Conservation (phyloP, 2,888 invertebrate genomes). For the Lepas anatifera region DNA sequence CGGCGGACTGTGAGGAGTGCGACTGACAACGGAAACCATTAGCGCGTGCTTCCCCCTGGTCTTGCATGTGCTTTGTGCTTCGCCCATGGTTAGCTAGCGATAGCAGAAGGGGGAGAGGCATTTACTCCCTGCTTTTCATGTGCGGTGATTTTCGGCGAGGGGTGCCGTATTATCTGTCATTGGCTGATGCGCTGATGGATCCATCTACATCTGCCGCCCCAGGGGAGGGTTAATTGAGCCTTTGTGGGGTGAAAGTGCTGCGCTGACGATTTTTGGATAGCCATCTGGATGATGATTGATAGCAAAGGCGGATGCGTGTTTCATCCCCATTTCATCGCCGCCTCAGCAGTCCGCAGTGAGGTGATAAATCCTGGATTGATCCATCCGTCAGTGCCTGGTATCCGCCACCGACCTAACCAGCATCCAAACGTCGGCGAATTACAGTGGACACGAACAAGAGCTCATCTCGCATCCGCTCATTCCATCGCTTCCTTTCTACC, state of each 20-base stretch:
- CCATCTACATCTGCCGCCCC: neutral
- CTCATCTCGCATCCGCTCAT: no score
- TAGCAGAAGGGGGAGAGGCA: neutral
- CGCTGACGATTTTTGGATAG: no score
- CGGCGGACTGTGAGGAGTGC: neutral
- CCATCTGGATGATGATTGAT: no score
- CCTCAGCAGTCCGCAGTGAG: no score
- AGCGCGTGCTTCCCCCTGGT: neutral
- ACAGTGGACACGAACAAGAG: no score
- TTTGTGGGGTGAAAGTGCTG: neutral
- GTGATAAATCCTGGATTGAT: no score
- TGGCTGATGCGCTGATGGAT: neutral
- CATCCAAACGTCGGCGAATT: no score
- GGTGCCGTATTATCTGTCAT: neutral
- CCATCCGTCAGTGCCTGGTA: no score
- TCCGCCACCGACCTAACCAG: no score
- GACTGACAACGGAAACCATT: neutral
- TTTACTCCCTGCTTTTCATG: neutral
- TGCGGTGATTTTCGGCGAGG: neutral
- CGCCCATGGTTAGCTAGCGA: neutral
- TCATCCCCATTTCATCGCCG: no score
- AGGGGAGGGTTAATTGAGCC: neutral
- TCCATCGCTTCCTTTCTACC: no score
- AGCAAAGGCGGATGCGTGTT: no score
- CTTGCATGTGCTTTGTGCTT: neutral